phyloP scores from a whole-genome alignment of 1,140 invertebrate species.

The Drosophila santomea region DNA sequence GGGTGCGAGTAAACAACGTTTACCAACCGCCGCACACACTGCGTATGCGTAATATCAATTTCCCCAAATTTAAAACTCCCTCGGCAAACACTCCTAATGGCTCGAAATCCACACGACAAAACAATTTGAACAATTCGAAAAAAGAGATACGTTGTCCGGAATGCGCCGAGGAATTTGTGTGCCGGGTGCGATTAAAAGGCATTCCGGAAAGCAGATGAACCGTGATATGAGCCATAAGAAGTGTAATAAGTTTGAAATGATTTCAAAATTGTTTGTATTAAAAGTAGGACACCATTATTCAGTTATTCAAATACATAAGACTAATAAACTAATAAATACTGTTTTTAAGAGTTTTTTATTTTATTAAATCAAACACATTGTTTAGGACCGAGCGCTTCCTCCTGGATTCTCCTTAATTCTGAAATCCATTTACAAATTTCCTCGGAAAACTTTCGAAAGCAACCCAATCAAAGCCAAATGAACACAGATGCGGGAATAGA shows the following conservation, averaged over 20 bases:
- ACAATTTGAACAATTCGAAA: conserved; percentile 33
- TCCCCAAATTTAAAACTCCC: conserved; percentile 15
- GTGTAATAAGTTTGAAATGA: background rate
- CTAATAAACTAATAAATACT: no score
- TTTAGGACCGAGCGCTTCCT: background rate
- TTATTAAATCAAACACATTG: background rate
- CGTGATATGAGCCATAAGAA: background rate
- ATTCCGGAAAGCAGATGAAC: background rate
- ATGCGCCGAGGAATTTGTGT: conserved; percentile 35
- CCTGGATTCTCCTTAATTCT: background rate
- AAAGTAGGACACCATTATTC: background rate
- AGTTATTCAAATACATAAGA: background rate
- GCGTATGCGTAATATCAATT: conserved; percentile 53
- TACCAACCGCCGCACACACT: conserved; percentile 10
- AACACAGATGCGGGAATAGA: conserved; percentile 29
- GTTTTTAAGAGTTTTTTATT: no score
- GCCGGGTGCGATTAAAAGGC: conserved; percentile 28
- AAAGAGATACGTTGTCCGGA: conserved; percentile 14
- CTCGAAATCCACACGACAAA: conserved; percentile 30
- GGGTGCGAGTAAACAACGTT: conserved; percentile 10
- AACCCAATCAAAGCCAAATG: conserved; percentile 25
- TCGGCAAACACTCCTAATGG: background rate
- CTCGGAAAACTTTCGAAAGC: conserved; percentile 11
- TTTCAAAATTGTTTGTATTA: background rate
- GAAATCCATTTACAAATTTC: background rate